Base-by-base conservation (phyloP, 2,888 invertebrate genomes). In the Drosophila algonquin region DNA sequence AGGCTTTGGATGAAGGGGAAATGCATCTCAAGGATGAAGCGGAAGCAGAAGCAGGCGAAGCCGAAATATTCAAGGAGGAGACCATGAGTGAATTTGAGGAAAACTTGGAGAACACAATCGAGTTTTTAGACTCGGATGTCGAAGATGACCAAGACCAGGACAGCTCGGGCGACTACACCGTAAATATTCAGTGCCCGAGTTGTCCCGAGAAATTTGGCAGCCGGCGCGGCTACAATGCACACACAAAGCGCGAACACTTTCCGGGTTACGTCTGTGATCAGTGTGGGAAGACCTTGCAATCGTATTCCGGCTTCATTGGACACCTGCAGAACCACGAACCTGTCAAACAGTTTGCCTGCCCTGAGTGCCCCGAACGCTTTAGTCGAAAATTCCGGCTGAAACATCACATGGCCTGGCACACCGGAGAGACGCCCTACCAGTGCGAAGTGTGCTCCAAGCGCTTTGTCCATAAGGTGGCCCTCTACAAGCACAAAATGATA, bases 401-500 rank as follows among this genome's bases (percentile, higher is more conserved):
- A 32, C 88, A 86, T 24, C 88, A 88, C 56, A 88, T 88, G 88
- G 89, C 89, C 10, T 88, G 89, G 89, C 88, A 88, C 35, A 78
- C 81, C 0, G 88, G 88, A 1, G 88, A 88, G 55, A 88, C 79
- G 50, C 89, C 89, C 0, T 88, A 79, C 51, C 84, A 89, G 51
- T 88, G 88, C 62, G 88, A 88, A 9, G 61, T 88, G 4, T 88
- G 88, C 55, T 76, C 81, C 1, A 88, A 88, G 47, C 75, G 84
- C 10, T 88, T 89, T 56, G 89, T 89, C 0, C 88, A 88, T 50
- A 89, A 89, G 48, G 89, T 88, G 16, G 89, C 87, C 3, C 81
- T 88, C 2, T 81, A 89, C 46, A 89, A 82, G 60, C 88, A 88
- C 59, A 88, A 87, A 75, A 81, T 87, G 81, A 88, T 89, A 18